Base-by-base conservation (phyloP, 2,888 invertebrate species). In the Dolichomitus sp. region DNA sequence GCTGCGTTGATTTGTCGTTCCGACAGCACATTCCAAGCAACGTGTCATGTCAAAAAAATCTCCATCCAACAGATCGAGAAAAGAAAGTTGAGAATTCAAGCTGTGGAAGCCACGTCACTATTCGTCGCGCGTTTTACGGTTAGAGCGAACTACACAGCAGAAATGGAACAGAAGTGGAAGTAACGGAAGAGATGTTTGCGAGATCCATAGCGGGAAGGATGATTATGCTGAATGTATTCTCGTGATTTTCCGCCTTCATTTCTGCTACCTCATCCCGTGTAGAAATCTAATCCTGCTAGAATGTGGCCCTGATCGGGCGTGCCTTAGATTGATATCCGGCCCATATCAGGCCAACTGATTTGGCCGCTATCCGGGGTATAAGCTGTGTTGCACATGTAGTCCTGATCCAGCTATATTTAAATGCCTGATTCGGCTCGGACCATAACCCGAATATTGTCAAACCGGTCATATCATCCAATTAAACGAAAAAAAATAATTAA, bases 201-300 rank as follows among this genome's bases (percentile, higher is more conserved):
- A 74, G 73, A 63, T 42, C 30, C 45, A 66, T 86, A 87, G 86
- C 84, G 81, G 72, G 85, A 85, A 87, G 88, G 87, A 88, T 89
- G 89, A 89, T 88, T 88, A 88, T 87, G 87, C 86, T 80, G 85
- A 87, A 87, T 86, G 87, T 86, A 84, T 84, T 82, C 78, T 54
- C 45, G 48, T 30, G 23, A 33, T 52, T 40, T 54, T 48, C 42
- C 23, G 33, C 63, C 19, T 45, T 57, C 63, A 5, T n/a, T 48
- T 54, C 14, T 37, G 1, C 30, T 12, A 61, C 52, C 9, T 17
- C 84, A 75, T 14, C 27, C 40, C 33, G 12, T 1, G 9, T 2
- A 12, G 1, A 45, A 14, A 1, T 4, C 59, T 37, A 4, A 27
- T 17, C n/a, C 27, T 1, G 33, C 4, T 37, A 9, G 7, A 37